phyloP scores from a whole-genome alignment of 2,113 vertebrate genomes.

The Pelobates fuscus region DNA sequence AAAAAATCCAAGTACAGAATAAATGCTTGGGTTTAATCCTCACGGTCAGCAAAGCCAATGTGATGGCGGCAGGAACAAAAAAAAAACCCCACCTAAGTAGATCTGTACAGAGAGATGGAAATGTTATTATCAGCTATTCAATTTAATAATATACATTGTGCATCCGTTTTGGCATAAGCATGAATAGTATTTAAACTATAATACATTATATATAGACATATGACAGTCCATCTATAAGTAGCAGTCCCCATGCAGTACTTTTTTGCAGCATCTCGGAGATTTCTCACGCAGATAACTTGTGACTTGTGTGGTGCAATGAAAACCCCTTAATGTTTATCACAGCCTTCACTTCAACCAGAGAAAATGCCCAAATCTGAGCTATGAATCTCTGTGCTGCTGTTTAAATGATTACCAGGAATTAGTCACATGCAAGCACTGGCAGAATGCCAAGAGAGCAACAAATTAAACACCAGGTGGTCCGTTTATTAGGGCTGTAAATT shows the following conservation, averaged over 20 bases:
- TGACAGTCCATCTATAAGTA: too few relatives aligned
- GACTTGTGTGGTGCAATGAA: constrained; percentile 15
- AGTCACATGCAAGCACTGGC: constrained; percentile 36
- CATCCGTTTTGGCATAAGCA: too few relatives aligned
- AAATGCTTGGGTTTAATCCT: too few relatives aligned
- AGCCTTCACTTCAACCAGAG: constrained; percentile 29
- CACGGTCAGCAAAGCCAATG: too few relatives aligned
- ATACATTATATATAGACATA: too few relatives aligned
- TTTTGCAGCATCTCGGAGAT: constrained; percentile 34
- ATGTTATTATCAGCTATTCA: too few relatives aligned
- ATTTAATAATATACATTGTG: too few relatives aligned
- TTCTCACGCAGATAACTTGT: constrained; percentile 38
- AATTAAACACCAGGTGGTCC: constrained; percentile 46
- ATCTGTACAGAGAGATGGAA: too few relatives aligned
- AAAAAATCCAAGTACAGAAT: too few relatives aligned
- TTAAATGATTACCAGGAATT: constrained; percentile 46
- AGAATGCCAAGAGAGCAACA: constrained; percentile 9
- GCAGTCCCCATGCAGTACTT: not conserved
- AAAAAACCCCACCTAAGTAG: too few relatives aligned
- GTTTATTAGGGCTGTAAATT: constrained; percentile 38
- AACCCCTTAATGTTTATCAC: constrained; percentile 15
- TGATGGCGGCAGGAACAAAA: too few relatives aligned
- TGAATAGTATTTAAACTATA: too few relatives aligned
- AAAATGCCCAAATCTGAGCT: constrained; percentile 12
- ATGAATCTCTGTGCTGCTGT: constrained; percentile 32